Evolutionary conservation across 2,797 vertebrate species (phyloP), one percentile per base, ranked within the genome.

Genomic region (Heteromormyrus szaboi): DNA sequence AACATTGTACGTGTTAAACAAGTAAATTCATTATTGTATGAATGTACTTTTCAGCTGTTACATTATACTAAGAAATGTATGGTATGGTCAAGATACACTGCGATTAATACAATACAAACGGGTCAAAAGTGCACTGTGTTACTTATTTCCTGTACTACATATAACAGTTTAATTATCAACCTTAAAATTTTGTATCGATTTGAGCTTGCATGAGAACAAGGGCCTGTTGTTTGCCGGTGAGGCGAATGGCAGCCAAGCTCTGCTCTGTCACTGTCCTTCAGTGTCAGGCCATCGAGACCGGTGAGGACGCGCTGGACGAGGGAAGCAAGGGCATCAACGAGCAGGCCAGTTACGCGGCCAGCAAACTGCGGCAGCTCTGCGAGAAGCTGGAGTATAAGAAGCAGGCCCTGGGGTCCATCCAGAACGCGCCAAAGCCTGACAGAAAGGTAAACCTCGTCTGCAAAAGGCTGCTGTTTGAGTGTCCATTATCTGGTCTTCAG

Each of bases 351-450:
- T 99, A 98, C 1, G 98, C 98, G 86, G 97, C 96, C 25, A 98
- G 97, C 89, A 99, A 98, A 92, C 97, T 99, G 7, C 95, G 95
- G 56, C 97, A 97, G 89, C 96, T 99, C 56, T 97, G 95, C 44
- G 98, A 99, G 94, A 99, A 98, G 88, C 97, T 99, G 90, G 98
- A 99, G 89, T 99, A 99, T 93, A 99, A 99, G 94, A 97, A 96
- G 17, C 98, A 99, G 92, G 98, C 98, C 54, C 95, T 99, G 89
- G 97, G 95, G 92, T 98, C 98, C 53, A 97, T 99, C 92, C 98
- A 97, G 92, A 99, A 97, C 14, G 98, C 98, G 86, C 98, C 98
- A 86, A 99, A 99, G 93, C 98, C 97, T 0, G 97, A 99, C 95
- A 99, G 97, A 93, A 99, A 99, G 98, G 98, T 99, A 94, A n/a